Conservation (phyloP, 30 jellyfish, hydroid and myxozoan species). For the Sanderia malayensis region DNA sequence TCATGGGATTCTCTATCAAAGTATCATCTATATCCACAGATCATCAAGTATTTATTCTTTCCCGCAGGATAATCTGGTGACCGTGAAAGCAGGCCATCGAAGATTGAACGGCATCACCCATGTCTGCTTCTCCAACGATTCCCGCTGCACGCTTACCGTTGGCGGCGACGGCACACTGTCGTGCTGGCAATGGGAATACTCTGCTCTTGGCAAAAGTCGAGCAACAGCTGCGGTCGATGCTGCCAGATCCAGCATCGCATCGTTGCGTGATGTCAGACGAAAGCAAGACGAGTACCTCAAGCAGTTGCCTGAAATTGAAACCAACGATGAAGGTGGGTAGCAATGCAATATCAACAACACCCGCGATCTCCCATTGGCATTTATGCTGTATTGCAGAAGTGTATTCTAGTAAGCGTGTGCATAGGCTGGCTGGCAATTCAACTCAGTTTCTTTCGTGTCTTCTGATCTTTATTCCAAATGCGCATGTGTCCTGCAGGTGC, state of each 20-base stretch:
- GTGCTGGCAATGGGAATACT: slow-evolving; percentile 89
- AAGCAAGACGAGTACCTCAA: slow-evolving; percentile 61
- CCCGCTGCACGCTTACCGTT: slow-evolving; percentile 51
- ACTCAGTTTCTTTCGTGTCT: too few relatives aligned
- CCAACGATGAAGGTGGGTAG: background rate
- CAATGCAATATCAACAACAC: too few relatives aligned
- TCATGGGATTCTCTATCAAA: too few relatives aligned
- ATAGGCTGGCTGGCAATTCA: too few relatives aligned
- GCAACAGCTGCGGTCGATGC: slow-evolving; percentile 87
- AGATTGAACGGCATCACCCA: slow-evolving; percentile 61
- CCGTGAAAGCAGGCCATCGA: slow-evolving; percentile 62
- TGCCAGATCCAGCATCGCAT: slow-evolving; percentile 37
- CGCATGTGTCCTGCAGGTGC: too few relatives aligned
- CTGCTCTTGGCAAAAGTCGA: slow-evolving; percentile 67
- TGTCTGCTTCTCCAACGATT: slow-evolving; percentile 63
- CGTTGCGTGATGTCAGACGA: slow-evolving; percentile 22
- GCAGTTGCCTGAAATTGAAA: slow-evolving; percentile 12
- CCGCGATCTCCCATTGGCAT: too few relatives aligned
- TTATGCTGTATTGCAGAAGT: too few relatives aligned
- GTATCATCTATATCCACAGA: too few relatives aligned
- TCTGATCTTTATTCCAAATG: too few relatives aligned
- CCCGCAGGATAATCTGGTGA: slow-evolving; percentile 62
- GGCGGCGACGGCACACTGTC: slow-evolving; percentile 72
- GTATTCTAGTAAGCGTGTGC: too few relatives aligned
- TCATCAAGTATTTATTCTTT: too few relatives aligned